phyloP scores from a whole-genome alignment of 2,888 invertebrate species.

The Dione vanillae region DNA sequence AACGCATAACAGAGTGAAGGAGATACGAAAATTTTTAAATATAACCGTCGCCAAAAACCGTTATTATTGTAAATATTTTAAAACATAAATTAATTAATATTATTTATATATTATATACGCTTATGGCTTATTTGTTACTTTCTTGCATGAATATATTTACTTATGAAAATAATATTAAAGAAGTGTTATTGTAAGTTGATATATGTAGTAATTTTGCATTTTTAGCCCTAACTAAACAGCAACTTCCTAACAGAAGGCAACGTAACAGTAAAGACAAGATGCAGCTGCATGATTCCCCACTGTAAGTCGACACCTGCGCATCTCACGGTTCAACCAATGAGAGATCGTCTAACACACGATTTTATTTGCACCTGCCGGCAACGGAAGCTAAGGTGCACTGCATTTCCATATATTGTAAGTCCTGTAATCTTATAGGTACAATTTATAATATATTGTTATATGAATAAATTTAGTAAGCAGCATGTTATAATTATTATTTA shows the following conservation, averaged over 20 bases:
- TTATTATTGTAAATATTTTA: not conserved
- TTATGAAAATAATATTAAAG: not conserved
- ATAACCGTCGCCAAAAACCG: not conserved
- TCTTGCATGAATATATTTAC: not conserved
- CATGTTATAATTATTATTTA: not conserved
- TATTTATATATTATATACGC: not conserved
- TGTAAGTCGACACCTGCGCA: slow-evolving; percentile 71
- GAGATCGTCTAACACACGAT: slow-evolving; percentile 52
- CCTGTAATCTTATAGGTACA: slow-evolving; percentile 1
- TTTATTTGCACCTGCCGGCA: slow-evolving; percentile 72
- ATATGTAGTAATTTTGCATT: slow-evolving; percentile 20
- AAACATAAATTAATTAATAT: not conserved
- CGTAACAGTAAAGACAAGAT: slow-evolving; percentile 60
- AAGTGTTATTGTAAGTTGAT: not conserved
- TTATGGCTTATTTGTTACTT: not conserved
- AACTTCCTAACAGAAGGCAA: slow-evolving; percentile 60
- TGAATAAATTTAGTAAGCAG: not conserved
- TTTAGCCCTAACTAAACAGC: slow-evolving; percentile 64
- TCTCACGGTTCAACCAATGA: slow-evolving; percentile 59
- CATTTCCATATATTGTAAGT: slow-evolving; percentile 31
- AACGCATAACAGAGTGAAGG: slow-evolving; percentile 33
- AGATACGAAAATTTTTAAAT: slow-evolving; percentile 7
- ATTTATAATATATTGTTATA: slow-evolving; percentile 1
- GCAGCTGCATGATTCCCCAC: slow-evolving; percentile 68
- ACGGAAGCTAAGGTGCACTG: slow-evolving; percentile 62